A percentile compares a stretch with the other conserved stretches of the same genome.
phyloP scores from a whole-genome alignment of 2,113 vertebrate genomes.

The Osmerus eperlanus region DNA sequence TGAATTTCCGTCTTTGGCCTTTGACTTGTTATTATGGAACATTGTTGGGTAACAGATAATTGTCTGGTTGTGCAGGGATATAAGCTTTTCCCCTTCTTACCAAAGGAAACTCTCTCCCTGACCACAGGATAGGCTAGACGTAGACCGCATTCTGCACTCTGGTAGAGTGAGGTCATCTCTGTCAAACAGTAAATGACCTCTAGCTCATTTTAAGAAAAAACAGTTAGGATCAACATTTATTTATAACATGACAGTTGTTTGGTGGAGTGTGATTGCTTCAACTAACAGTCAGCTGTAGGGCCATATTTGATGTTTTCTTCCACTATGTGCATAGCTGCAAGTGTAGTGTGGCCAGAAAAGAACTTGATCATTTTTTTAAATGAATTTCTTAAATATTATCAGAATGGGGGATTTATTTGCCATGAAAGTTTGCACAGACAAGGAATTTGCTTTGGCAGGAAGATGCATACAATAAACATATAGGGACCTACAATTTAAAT shows the following conservation, averaged over 20 bases:
- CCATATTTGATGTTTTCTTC: too few species aligned
- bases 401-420: too few species aligned
- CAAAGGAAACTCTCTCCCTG: conserved; percentile 24
- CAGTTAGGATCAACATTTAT: neutral
- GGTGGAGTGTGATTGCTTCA: too few species aligned
- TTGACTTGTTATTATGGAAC: conserved; percentile 57
- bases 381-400: neutral
- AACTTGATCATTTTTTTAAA: neutral
- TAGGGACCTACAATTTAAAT: too few species aligned
- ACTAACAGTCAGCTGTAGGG: too few species aligned
- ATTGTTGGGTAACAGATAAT: conserved; percentile 50
- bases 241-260: too few species aligned
- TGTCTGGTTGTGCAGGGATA: conserved; percentile 40
- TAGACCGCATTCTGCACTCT: conserved; percentile 43
- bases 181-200: conserved; percentile 44
- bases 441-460: too few species aligned
- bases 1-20: conserved; percentile 31
- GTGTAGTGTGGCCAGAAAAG: too few species aligned
- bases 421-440: too few species aligned
- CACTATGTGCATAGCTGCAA: too few species aligned
- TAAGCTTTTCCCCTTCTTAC: conserved; percentile 54
- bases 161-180: conserved; percentile 49
- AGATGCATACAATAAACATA: too few species aligned
- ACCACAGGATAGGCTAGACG: conserved; percentile 43
- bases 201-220: conserved; percentile 17